Evolutionary conservation across 1,140 invertebrate genomes (phyloP).

Genomic region (Nixonia krombeini): DNA sequence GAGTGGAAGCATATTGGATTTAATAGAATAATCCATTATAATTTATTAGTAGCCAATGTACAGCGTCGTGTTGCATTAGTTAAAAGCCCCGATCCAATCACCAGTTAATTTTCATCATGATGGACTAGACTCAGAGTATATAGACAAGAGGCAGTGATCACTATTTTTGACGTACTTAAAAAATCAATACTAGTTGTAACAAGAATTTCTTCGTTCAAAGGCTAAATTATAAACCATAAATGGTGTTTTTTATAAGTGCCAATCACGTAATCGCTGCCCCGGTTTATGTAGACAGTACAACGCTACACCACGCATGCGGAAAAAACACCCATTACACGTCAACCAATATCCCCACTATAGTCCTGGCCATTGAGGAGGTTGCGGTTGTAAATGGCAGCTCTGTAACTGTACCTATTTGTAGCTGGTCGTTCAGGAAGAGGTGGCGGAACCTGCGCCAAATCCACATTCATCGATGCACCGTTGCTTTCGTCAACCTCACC

Average conservation of each 20-base stretch:
- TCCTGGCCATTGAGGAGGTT: constrained; percentile 74
- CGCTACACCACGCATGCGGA: constrained; percentile 82
- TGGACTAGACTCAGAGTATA: constrained; percentile 39
- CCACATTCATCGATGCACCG: constrained; percentile 64
- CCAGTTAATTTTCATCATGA: constrained; percentile 39
- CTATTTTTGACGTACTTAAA: too few species aligned
- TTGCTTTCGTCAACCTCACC: constrained; percentile 83
- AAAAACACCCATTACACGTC: constrained; percentile 83
- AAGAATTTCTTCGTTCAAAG: too few species aligned
- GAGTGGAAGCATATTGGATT: constrained; percentile 47
- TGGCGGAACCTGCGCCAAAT: constrained; percentile 65
- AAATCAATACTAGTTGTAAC: too few species aligned
- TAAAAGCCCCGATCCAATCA: constrained; percentile 57
- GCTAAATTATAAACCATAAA: constrained; percentile 8
- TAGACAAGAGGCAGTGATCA: too few species aligned
- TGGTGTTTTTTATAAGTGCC: constrained; percentile 10
- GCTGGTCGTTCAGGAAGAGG: constrained; percentile 71
- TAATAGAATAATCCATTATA: constrained; percentile 46
- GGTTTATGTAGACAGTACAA: constrained; percentile 47
- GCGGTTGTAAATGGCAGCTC: constrained; percentile 79
- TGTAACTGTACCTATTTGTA: constrained; percentile 89
- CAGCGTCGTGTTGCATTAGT: constrained; percentile 55
- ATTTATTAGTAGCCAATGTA: constrained; percentile 60
- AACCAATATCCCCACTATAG: constrained; percentile 79
- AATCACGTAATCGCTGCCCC: constrained; percentile 25